A percentile compares a stretch with the other conserved stretches of the same genome.
Evolutionary conservation across 2,888 invertebrate genomes (phyloP).

Genomic region (Arctia plantaginis): DNA sequence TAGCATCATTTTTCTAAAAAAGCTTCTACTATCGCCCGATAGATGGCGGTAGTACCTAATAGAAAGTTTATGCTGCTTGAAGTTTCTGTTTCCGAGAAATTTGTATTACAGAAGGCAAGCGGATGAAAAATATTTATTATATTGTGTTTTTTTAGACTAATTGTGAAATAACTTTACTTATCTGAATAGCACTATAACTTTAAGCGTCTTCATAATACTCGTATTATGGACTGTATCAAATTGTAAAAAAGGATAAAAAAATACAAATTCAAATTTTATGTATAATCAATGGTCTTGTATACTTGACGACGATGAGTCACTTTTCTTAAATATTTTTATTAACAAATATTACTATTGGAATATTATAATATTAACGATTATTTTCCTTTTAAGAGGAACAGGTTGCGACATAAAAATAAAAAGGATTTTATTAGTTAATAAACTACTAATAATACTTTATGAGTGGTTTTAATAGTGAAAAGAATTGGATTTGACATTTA

Average conservation of each 20-base stretch:
- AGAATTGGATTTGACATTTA: not conserved
- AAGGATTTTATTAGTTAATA: not conserved
- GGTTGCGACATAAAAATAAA: not conserved
- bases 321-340: not conserved
- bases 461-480: not conserved
- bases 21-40: conserved; percentile 69
- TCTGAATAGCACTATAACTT: not conserved
- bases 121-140: not conserved
- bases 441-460: not conserved
- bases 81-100: not conserved
- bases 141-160: not conserved
- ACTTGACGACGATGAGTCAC: not conserved
- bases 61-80: conserved; percentile 18
- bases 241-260: not conserved
- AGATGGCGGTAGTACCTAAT: conserved; percentile 76
- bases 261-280: not conserved
- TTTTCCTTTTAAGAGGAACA: not conserved
- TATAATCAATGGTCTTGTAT: not conserved
- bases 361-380: not conserved
- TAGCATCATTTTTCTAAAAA: conserved; percentile 8
- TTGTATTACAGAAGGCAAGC: not conserved
- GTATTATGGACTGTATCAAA: not conserved
- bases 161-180: not conserved
- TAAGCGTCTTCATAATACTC: not conserved
- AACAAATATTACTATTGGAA: not conserved